Conservation (phyloP, 2,797 vertebrate genomes). For the Choloepus didactylus region DNA sequence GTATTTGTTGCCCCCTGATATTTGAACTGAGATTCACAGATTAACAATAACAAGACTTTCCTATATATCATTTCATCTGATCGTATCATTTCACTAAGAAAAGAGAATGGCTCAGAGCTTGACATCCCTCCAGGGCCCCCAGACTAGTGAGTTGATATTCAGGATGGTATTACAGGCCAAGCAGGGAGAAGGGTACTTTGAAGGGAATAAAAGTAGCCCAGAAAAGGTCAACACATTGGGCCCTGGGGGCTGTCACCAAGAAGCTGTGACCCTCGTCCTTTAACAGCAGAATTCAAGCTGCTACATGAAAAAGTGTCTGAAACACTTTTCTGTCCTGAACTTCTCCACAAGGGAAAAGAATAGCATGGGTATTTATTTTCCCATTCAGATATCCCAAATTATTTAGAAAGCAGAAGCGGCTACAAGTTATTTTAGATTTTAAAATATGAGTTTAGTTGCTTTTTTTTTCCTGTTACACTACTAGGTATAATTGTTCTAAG, state of each 20-base stretch:
- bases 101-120: neutral
- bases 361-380: neutral
- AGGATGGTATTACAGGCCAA: neutral
- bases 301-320: neutral
- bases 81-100: neutral
- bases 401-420: slow-evolving; percentile 12
- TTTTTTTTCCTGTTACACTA: neutral
- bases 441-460: neutral
- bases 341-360: neutral
- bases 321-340: neutral
- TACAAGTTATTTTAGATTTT: neutral
- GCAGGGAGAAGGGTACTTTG: neutral
- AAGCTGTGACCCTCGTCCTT: neutral
- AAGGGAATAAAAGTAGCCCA: neutral
- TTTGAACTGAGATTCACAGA: neutral
- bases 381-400: neutral
- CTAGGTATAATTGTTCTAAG: neutral
- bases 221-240: neutral
- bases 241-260: neutral
- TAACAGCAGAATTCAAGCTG: neutral
- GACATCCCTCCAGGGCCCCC: neutral
- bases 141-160: neutral
- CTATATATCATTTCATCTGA: neutral
- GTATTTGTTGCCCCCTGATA: neutral
- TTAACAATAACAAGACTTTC: neutral